These are phyloP conservation scores for Tragulus kanchil DNA, from an alignment of 2,113 vertebrate species.

Conservation along the genomic window DNA sequence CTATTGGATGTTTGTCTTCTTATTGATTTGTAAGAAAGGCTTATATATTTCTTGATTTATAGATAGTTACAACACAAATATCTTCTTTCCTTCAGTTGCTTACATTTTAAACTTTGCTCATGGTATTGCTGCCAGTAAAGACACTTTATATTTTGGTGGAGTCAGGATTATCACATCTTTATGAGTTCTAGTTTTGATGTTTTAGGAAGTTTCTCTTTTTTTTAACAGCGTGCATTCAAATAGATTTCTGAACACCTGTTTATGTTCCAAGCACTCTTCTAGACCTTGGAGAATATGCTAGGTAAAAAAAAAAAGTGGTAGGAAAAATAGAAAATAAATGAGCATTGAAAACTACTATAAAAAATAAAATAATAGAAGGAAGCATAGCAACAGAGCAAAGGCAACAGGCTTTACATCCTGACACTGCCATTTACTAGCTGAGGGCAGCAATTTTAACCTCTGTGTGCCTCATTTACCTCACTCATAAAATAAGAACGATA, in stretches of 20 bases:
- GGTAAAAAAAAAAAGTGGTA: background rate
- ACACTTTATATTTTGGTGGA: background rate
- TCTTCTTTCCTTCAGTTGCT: background rate
- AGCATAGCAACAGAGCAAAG: background rate
- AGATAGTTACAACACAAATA: background rate
- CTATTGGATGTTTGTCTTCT: background rate
- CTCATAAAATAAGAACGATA: background rate
- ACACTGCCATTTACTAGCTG: background rate
- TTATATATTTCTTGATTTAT: background rate
- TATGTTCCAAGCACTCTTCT: background rate
- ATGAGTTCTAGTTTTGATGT: background rate
- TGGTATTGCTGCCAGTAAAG: background rate
- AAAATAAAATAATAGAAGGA: background rate
- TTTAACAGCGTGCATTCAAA: background rate
- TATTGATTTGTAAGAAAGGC: conserved; percentile 5
- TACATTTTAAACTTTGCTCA: background rate
- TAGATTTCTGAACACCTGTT: background rate
- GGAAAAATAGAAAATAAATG: background rate
- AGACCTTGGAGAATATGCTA: background rate
- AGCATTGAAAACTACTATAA: background rate
- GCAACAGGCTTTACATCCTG: background rate
- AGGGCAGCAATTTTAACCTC: background rate
- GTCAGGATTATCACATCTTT: background rate
- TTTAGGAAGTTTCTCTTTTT: background rate
- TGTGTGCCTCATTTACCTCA: background rate